phyloP scores from a whole-genome alignment of 2,888 invertebrate species.

The Anticlea derivata region DNA sequence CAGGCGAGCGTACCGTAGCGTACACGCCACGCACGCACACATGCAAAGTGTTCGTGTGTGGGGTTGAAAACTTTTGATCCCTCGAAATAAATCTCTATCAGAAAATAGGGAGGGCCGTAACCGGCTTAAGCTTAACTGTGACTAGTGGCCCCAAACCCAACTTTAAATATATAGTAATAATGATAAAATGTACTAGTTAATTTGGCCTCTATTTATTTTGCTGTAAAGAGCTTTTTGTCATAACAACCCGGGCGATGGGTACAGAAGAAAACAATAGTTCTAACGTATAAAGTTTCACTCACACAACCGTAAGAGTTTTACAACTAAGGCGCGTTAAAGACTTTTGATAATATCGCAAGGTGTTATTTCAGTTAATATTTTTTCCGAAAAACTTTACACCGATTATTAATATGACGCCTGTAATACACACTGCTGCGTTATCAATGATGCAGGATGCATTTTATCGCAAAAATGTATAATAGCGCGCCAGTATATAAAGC shows the following conservation, averaged over 20 bases:
- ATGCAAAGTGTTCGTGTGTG: conserved; percentile 52
- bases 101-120: conserved; percentile 82
- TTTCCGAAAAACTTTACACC: no score
- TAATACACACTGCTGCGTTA: no score
- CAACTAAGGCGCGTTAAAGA: no score
- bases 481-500: no score
- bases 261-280: not conserved
- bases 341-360: no score
- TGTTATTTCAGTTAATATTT: no score
- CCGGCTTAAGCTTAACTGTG: conserved; percentile 83
- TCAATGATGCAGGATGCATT: no score
- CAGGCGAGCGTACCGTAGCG: conserved; percentile 45
- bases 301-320: no score
- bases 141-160: conserved; percentile 76
- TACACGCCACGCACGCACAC: conserved; percentile 43
- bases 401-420: no score
- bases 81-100: conserved; percentile 83
- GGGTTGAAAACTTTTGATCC: conserved; percentile 81
- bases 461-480: no score
- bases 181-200: conserved; percentile 80
- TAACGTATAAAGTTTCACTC: not conserved
- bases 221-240: conserved; percentile 68
- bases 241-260: conserved; percentile 55
- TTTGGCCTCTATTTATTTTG: conserved; percentile 73
- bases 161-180: conserved; percentile 83